phyloP scores from a whole-genome alignment of 1,140 invertebrate species.

The Diabrotica undecimpunctata region DNA sequence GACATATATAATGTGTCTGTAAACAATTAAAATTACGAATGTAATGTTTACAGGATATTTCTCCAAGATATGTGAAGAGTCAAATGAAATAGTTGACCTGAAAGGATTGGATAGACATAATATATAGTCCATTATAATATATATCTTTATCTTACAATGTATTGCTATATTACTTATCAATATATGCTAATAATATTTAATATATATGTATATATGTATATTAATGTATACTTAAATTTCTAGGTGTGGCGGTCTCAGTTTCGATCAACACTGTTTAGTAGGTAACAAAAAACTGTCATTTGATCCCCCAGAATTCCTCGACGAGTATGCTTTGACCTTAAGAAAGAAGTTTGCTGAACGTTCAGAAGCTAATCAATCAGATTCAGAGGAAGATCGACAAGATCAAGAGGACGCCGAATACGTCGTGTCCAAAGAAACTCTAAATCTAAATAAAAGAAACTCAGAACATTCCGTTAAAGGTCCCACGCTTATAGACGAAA shows the following conservation, averaged over 20 bases:
- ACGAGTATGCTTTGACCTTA: constrained; percentile 42
- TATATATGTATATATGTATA: too few relatives aligned
- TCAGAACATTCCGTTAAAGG: constrained; percentile 43
- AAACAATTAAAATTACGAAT: too few relatives aligned
- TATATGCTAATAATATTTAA: too few relatives aligned
- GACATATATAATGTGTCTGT: too few relatives aligned
- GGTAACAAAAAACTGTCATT: constrained; percentile 43
- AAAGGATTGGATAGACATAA: too few relatives aligned
- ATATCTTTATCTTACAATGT: too few relatives aligned
- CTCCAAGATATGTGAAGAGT: too few relatives aligned
- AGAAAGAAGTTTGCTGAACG: constrained; percentile 38
- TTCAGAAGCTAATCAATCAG: constrained; percentile 17
- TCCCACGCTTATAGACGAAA: constrained; percentile 36
- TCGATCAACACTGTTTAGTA: constrained; percentile 43
- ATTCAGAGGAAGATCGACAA: constrained; percentile 25
- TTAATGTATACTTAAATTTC: not conserved
- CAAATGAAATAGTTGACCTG: too few relatives aligned
- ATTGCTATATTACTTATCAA: too few relatives aligned
- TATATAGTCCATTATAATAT: too few relatives aligned
- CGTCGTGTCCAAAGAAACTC: constrained; percentile 43
- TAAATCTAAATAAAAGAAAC: constrained; percentile 45
- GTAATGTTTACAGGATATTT: too few relatives aligned
- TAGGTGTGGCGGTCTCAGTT: constrained; percentile 41
- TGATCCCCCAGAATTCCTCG: constrained; percentile 43
- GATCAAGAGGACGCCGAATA: constrained; percentile 29